These are phyloP conservation scores for Ptychodera flava DNA, from an alignment of 35 echinoderm and acorn worm genomes.

Conservation along the genomic window DNA sequence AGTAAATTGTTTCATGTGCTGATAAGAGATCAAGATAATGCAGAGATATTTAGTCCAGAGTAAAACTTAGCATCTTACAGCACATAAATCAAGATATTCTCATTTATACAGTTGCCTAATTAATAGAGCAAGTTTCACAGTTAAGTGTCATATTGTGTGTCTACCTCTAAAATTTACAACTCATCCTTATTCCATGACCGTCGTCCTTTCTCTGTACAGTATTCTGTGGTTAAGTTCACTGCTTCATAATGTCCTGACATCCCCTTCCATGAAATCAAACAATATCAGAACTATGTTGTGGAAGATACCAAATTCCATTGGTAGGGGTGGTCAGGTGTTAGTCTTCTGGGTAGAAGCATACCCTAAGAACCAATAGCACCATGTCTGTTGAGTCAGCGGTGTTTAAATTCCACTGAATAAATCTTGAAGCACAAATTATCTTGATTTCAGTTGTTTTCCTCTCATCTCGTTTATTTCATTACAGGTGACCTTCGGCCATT, in stretches of 20 bases:
- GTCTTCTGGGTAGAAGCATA: background rate
- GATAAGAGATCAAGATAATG: too few species aligned
- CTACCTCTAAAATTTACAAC: background rate
- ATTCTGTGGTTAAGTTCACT: background rate
- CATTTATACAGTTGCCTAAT: background rate
- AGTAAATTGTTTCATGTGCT: too few species aligned
- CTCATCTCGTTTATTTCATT: background rate
- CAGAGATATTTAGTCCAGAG: too few species aligned
- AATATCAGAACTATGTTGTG: background rate
- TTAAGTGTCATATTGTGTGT: background rate
- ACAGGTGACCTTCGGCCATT: background rate
- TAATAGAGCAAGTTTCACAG: background rate
- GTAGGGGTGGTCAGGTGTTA: background rate
- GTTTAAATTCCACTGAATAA: background rate
- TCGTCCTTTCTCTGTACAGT: background rate
- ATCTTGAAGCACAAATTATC: background rate
- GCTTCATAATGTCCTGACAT: background rate
- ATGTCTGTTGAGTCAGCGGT: background rate
- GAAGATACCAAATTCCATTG: slow-evolving; percentile 1
- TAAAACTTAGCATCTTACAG: too few species aligned
- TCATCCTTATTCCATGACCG: too few species aligned
- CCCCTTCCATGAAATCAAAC: background rate
- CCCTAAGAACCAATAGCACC: background rate
- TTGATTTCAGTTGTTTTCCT: slow-evolving; percentile 1
- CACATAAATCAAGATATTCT: background rate